Conservation (phyloP, 1,140 invertebrate species). For the Nymphalis io region DNA sequence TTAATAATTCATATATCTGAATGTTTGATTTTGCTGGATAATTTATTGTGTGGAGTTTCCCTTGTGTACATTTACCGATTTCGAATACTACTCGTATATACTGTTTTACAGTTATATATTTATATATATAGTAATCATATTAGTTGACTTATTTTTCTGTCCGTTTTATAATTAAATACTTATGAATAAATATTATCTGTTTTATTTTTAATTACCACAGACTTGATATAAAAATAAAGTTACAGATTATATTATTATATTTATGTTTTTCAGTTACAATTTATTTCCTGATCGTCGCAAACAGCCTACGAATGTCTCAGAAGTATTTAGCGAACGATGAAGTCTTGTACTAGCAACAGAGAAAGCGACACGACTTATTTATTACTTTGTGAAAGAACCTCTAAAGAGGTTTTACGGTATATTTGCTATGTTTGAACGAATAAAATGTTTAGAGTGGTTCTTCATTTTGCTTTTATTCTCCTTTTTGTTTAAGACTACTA, state of each 20-base stretch:
- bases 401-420: neutral
- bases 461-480: constrained; percentile 15
- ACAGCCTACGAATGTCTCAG: constrained; percentile 57
- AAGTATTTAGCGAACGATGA: constrained; percentile 41
- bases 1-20: neutral
- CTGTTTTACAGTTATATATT: too few relatives aligned
- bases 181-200: too few relatives aligned
- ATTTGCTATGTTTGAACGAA: constrained; percentile 9
- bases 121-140: too few relatives aligned
- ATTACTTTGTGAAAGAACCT: constrained; percentile 1
- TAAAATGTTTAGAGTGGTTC: constrained; percentile 11
- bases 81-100: too few relatives aligned
- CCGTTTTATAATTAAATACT: too few relatives aligned
- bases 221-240: neutral
- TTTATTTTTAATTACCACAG: neutral
- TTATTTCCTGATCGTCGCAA: constrained; percentile 60
- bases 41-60: too few relatives aligned
- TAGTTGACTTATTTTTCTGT: too few relatives aligned
- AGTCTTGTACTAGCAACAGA: constrained; percentile 4
- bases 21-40: too few relatives aligned
- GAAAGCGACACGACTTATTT: neutral
- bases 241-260: neutral
- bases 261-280: constrained; percentile 50
- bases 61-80: too few relatives aligned
- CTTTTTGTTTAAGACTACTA: neutral